These are phyloP conservation scores for Cetoscarus ocellatus DNA, from an alignment of 2,797 vertebrate genomes.

Conservation along the genomic window DNA sequence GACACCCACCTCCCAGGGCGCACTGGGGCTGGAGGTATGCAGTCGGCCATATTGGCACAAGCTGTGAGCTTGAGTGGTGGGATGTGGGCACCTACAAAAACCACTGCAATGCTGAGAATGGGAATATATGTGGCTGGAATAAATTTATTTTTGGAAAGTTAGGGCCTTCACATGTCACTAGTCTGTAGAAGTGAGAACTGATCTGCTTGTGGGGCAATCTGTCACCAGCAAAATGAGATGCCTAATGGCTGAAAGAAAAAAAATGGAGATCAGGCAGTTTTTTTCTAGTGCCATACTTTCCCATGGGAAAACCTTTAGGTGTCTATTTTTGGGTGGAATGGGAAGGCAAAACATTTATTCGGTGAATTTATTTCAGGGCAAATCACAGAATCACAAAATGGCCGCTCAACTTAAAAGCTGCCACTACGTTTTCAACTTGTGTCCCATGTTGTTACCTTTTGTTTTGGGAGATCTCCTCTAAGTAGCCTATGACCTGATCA, in stretches of 20 bases:
- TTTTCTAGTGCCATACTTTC: no score
- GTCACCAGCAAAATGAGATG: conserved; percentile 15
- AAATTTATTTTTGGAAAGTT: conserved; percentile 34
- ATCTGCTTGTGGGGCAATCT: neutral
- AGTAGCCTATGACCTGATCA: no score
- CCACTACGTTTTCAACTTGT: no score
- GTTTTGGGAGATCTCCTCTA: no score
- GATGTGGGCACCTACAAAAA: conserved; percentile 21
- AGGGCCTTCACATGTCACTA: conserved; percentile 31
- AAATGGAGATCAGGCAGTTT: no score
- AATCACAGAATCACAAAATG: no score
- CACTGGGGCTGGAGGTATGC: conserved; percentile 38
- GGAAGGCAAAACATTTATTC: no score
- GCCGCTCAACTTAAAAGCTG: no score
- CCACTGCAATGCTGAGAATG: conserved; percentile 37
- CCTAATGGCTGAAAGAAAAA: neutral
- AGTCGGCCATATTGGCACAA: conserved; percentile 31
- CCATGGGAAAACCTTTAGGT: no score
- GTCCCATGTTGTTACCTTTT: no score
- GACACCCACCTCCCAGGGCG: conserved; percentile 51
- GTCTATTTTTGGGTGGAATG: no score
- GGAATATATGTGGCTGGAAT: conserved; percentile 33
- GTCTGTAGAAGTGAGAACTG: conserved; percentile 17
- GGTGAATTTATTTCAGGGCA: no score
- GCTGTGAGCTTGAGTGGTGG: conserved; percentile 21